A percentile compares a stretch with the other conserved stretches of the same genome.
phyloP scores from a whole-genome alignment of 2,113 vertebrate species.

The Hystrix brachyura region DNA sequence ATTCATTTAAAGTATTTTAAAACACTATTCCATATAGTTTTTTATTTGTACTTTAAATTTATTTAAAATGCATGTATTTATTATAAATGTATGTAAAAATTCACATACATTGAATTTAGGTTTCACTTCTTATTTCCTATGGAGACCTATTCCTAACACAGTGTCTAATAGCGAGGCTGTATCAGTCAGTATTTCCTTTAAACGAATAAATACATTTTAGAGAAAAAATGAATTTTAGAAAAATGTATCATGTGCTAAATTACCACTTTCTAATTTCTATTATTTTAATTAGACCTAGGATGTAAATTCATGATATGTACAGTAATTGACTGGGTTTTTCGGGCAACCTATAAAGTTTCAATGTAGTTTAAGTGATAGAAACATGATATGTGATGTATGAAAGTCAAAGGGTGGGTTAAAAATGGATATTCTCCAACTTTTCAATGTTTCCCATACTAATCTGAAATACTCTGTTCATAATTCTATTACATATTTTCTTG shows the following conservation, averaged over 20 bases:
- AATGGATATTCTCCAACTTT: slow-evolving; percentile 4
- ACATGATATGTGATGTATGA: not conserved
- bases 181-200: not conserved
- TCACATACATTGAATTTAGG: not conserved
- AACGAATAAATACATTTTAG: not conserved
- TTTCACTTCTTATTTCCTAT: not conserved
- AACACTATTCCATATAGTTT: not conserved
- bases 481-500: not conserved
- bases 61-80: not conserved
- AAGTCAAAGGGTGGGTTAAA: not conserved
- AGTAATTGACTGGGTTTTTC: not conserved
- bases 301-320: not conserved
- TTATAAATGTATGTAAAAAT: not conserved
- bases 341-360: not conserved
- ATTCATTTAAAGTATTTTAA: not conserved
- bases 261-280: not conserved
- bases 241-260: not conserved
- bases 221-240: not conserved
- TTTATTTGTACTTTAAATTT: slow-evolving; percentile 15
- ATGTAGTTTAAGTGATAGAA: not conserved
- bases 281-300: not conserved
- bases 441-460: not conserved
- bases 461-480: not conserved
- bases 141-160: not conserved
- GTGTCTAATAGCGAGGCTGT: not conserved